phyloP scores from a whole-genome alignment of 1,140 invertebrate genomes.

The Galleria mellonella region DNA sequence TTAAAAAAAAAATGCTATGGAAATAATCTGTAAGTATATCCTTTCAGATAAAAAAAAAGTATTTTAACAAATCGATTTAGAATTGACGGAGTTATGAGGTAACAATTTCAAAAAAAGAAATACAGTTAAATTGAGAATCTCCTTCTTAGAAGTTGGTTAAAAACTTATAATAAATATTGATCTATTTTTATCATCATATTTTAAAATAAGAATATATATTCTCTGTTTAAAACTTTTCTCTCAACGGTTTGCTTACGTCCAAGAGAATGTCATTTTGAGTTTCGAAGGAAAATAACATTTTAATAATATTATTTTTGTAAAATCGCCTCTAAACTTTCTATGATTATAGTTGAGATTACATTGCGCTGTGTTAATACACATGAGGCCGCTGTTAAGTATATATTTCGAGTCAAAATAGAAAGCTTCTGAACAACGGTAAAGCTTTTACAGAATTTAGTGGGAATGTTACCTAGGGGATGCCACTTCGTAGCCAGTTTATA shows the following conservation, averaged over 20 bases:
- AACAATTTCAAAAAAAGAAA: too few species aligned
- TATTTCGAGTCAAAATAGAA: conserved; percentile 19
- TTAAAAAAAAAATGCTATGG: too few species aligned
- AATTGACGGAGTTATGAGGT: too few species aligned
- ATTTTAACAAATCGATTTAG: too few species aligned
- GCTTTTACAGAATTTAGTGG: conserved; percentile 28
- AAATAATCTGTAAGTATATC: too few species aligned
- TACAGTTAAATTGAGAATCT: too few species aligned
- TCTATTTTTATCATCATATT: too few species aligned
- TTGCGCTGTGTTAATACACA: conserved; percentile 8
- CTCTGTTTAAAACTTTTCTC: conserved; percentile 6
- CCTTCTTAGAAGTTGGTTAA: too few species aligned
- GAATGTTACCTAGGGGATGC: conserved; percentile 14
- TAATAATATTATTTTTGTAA: background rate
- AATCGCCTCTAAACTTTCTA: background rate
- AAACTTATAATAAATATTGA: too few species aligned
- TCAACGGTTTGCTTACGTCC: conserved; percentile 11
- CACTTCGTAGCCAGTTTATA: too few species aligned
- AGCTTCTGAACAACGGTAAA: conserved; percentile 19
- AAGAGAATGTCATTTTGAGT: conserved; percentile 7
- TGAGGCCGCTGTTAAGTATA: conserved; percentile 11
- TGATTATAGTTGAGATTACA: conserved; percentile 1
- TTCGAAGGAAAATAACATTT: conserved; percentile 5
- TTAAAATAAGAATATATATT: too few species aligned
- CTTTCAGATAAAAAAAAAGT: too few species aligned